Base-by-base conservation (phyloP, 2,797 vertebrate genomes). In the Halcyon chelicuti region DNA sequence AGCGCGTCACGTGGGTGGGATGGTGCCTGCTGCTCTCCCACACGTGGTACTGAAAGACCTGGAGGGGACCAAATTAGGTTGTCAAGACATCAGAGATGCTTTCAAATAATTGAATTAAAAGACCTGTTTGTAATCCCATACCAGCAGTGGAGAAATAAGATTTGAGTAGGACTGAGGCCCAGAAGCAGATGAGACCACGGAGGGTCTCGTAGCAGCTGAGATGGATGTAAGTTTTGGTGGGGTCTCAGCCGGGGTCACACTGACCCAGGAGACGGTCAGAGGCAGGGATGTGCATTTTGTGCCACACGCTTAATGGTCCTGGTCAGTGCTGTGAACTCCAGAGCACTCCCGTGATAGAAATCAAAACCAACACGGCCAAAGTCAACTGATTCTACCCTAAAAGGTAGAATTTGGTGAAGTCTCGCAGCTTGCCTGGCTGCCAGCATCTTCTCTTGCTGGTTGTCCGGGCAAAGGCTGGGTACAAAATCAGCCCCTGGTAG, bases 301-400 rank as follows among this genome's bases (percentile, higher is more conserved):
- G 71, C 33, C 0, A 0, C 20, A 4, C 0, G 0, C 7, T 39
- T 16, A 28, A 35, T 0, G 7, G 29, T 29, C 23, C 60, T 19
- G 47, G 5, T 12, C 14, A 7, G 42, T 29, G 81, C 77, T 12
- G 7, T 2, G 31, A 33, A 8, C 33, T 61, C 55, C 72, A 12
- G 63, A 83, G 55, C 5, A 0, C 28, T 14, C 15, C 65, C 1
- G 2, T 14, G 40, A 10, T 18, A 52, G n/a, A 40, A 62, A 20
- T 16, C 39, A 21, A 26, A 57, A 10, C 57, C 44, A 3, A 13
- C 31, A 16, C 5, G 7, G 47, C 47, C 94, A 4, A 77, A 89
- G 29, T 25, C 62, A 65, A 14, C 4, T 4, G 35, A 7, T 28
- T 51, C 49, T 17, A 51, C 9, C 49, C 10, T 51, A 51, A 51